A percentile compares a stretch with the other conserved stretches of the same genome.
Conservation (phyloP, 2,797 vertebrate genomes). For the Selene dorsalis region DNA sequence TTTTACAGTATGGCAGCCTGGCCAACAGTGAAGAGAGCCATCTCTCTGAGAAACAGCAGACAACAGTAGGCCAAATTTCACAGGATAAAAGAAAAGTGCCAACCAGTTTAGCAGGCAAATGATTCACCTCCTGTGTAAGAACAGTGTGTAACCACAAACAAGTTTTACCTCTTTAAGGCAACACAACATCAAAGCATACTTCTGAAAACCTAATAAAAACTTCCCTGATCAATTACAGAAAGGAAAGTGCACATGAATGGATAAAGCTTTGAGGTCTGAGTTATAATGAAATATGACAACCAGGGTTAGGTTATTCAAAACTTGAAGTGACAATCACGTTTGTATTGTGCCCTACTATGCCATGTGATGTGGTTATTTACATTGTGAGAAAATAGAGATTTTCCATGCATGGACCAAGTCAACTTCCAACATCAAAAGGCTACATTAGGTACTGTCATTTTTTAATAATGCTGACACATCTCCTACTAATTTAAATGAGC, state of each 20-base stretch:
- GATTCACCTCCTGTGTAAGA: conserved; percentile 19
- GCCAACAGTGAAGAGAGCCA: neutral
- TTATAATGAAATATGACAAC: neutral
- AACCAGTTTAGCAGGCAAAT: conserved; percentile 4
- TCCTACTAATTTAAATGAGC: neutral
- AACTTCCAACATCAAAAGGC: neutral
- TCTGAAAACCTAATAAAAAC: conserved; percentile 5
- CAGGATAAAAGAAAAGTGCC: conserved; percentile 13
- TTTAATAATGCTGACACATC: neutral
- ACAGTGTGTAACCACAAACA: neutral
- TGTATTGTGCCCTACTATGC: neutral
- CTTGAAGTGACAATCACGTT: neutral
- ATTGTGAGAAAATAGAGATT: neutral
- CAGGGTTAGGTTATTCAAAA: neutral
- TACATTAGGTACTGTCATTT: neutral
- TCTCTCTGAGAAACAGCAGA: conserved; percentile 6
- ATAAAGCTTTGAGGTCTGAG: neutral
- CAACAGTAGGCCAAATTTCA: neutral
- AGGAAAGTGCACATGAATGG: neutral
- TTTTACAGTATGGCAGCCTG: neutral
- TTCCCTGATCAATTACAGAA: conserved; percentile 11
- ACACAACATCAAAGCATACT: neutral
- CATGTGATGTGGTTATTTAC: neutral
- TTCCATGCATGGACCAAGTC: no score
- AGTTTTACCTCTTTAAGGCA: conserved; percentile 4